Evolutionary conservation across 2,888 invertebrate genomes (phyloP), one percentile per base, ranked within the genome.

Genomic region (Ditula angustiorana): DNA sequence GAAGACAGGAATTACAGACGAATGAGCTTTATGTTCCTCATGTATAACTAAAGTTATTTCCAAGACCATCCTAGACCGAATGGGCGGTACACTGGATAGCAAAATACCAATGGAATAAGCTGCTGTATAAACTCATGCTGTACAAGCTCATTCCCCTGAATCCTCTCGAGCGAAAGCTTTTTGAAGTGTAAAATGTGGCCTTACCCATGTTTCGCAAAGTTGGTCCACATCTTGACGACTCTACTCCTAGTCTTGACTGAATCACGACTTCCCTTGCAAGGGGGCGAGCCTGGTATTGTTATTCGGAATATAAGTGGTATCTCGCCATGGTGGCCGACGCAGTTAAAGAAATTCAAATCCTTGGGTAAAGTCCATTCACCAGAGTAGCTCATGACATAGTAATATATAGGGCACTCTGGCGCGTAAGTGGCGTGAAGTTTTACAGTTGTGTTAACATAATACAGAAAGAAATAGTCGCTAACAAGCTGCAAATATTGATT

Each of bases 141-240:
- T n/a, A n/a, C n/a, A n/a, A n/a, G n/a, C n/a, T n/a, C n/a, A n/a
- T n/a, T n/a, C n/a, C n/a, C n/a, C n/a, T n/a, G n/a, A n/a, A n/a
- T 26, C 26, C 4, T 26, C 26, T 26, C 26, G 26, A 2, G 26
- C 5, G 4, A 26, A 26, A 26, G 3, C 5, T 5, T 26, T 26
- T 26, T 26, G 5, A 26, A 33, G 16, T 10, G 16, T 16, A 26
- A 3, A 26, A 26, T n/a, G 7, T 23, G n/a, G n/a, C n/a, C 56
- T 77, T 81, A 93, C 93, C 93, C 88, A 71, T 82, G 86, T 83
- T 88, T 92, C 37, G 93, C 92, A 74, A 93, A 93, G 73, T 93
- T 93, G 0, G 92, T 92, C 92, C 93, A 93, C 87, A 93, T 83
- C 74, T 82, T 87, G 2, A 90, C 73, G 53, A 92, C 81, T 76